Evolutionary conservation across 2,888 invertebrate species (phyloP).

Genomic region (Ellobium chinense): DNA sequence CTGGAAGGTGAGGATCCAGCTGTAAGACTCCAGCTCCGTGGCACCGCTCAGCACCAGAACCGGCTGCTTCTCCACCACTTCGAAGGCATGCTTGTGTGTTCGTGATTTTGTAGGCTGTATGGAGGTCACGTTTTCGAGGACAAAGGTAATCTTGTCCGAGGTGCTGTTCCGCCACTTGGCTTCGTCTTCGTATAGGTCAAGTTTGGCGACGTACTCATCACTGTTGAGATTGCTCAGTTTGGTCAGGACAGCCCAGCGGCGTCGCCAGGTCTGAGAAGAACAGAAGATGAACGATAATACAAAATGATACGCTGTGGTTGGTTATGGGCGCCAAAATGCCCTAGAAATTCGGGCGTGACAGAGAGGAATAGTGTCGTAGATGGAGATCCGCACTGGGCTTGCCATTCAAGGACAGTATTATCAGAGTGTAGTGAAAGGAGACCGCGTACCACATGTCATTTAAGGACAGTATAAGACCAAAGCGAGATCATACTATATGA

Average conservation of each 20-base stretch:
- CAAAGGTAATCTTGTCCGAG: conserved; percentile 61
- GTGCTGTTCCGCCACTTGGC: conserved; percentile 51
- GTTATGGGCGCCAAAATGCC: too few relatives aligned
- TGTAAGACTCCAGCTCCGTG: conserved; percentile 59
- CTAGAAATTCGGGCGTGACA: too few relatives aligned
- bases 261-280: conserved; percentile 70
- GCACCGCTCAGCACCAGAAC: conserved; percentile 62
- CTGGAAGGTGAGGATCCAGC: conserved; percentile 63
- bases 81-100: conserved; percentile 67
- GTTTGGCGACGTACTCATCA: conserved; percentile 59
- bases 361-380: too few relatives aligned
- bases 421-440: too few relatives aligned
- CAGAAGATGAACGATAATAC: too few relatives aligned
- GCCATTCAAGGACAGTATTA: too few relatives aligned
- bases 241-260: conserved; percentile 66
- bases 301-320: too few relatives aligned
- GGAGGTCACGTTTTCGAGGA: conserved; percentile 64
- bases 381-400: too few relatives aligned
- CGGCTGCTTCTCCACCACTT: conserved; percentile 63
- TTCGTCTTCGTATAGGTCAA: conserved; percentile 64
- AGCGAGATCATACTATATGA: too few relatives aligned
- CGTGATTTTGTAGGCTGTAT: conserved; percentile 62
- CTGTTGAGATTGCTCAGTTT: conserved; percentile 65
- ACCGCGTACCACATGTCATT: too few relatives aligned
- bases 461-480: too few relatives aligned